Conservation (phyloP, 2,888 invertebrate species). For the Busseola fusca region DNA sequence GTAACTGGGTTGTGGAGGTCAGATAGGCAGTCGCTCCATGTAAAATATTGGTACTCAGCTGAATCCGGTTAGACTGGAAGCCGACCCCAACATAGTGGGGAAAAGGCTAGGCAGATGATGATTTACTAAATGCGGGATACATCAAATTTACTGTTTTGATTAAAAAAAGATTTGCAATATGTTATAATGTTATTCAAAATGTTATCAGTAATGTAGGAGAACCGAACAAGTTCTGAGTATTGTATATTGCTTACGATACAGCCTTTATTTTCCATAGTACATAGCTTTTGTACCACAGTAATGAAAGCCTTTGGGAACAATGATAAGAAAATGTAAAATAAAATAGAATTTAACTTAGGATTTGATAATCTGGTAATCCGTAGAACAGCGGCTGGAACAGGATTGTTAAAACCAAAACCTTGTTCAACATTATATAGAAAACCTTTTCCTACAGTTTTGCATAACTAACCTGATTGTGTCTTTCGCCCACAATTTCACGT, state of each 20-base stretch:
- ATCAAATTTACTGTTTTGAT: neutral
- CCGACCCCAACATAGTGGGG: too few relatives aligned
- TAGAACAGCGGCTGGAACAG: conserved; percentile 4
- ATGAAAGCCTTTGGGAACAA: conserved; percentile 34
- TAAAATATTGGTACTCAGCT: too few relatives aligned
- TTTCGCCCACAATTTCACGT: neutral
- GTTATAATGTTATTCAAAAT: conserved; percentile 1
- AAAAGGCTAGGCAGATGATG: too few relatives aligned
- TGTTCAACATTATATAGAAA: conserved; percentile 22
- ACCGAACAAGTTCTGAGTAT: conserved; percentile 6
- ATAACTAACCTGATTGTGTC: conserved; percentile 2
- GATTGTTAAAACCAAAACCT: conserved; percentile 28
- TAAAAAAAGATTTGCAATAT: neutral
- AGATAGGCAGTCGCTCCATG: too few relatives aligned
- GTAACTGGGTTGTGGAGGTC: too few relatives aligned
- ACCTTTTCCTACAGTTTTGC: conserved; percentile 15
- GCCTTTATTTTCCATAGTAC: conserved; percentile 2
- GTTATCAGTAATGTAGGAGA: neutral
- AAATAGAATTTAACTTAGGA: conserved; percentile 26
- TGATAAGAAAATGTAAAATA: conserved; percentile 42
- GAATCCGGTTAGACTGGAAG: too few relatives aligned
- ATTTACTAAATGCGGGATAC: too few relatives aligned
- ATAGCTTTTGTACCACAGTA: conserved; percentile 1
- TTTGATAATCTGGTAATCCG: conserved; percentile 39
- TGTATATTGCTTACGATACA: conserved; percentile 1